Percentiles rank a stretch among this genome's conserved stretches.
phyloP scores from a whole-genome alignment of 2,888 invertebrate species.

The Trissolcus japonicus region DNA sequence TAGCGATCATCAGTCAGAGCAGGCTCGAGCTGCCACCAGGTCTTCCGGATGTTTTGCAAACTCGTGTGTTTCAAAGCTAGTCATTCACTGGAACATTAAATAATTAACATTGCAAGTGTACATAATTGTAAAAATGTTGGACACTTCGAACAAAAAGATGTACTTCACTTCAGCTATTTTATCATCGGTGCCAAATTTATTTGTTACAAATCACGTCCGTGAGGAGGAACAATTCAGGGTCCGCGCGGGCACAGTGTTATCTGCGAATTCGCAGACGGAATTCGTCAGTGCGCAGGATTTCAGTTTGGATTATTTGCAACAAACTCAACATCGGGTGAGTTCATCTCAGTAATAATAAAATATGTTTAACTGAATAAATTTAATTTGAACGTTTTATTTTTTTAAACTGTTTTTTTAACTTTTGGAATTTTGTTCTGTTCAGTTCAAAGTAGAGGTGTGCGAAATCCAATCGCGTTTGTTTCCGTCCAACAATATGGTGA shows the following conservation, averaged over 20 bases:
- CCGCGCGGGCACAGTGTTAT: constrained; percentile 26
- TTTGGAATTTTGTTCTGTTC: constrained; percentile 4
- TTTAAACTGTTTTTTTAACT: background rate
- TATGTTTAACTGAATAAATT: background rate
- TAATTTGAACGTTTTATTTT: background rate
- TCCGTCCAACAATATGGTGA: constrained; percentile 61
- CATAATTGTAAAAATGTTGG: constrained; percentile 12
- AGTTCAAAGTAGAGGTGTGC: constrained; percentile 32
- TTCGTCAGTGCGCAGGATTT: constrained; percentile 41
- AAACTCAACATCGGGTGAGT: constrained; percentile 10
- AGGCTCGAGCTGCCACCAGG: constrained; percentile 10
- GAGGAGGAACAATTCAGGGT: constrained; percentile 26
- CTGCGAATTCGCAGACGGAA: constrained; percentile 31
- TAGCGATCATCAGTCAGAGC: constrained; percentile 27
- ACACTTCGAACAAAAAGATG: constrained; percentile 28
- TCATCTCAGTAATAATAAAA: background rate
- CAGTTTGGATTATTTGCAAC: constrained; percentile 22
- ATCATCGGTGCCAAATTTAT: constrained; percentile 6
- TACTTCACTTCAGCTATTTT: constrained; percentile 8
- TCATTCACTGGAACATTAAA: background rate
- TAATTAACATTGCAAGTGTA: too few relatives aligned
- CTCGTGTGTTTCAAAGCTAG: background rate
- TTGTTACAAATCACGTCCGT: constrained; percentile 14
- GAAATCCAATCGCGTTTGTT: constrained; percentile 64
- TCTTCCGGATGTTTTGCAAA: background rate